A percentile compares a stretch with the other conserved stretches of the same genome.
phyloP scores from a whole-genome alignment of 23 tunicate species.

The Corella eumyota region DNA sequence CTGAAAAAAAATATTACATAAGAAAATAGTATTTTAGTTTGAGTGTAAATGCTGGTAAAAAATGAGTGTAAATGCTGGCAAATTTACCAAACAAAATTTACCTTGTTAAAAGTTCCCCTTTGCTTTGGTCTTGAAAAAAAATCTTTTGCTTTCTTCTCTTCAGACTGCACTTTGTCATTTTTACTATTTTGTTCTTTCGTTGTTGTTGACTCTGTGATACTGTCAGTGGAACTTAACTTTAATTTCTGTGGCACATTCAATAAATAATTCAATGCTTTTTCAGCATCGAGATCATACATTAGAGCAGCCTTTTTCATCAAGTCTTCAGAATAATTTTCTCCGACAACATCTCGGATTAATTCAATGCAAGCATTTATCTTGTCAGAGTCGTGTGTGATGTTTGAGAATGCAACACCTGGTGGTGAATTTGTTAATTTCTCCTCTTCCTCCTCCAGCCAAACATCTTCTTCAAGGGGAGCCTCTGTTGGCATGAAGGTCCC shows the following conservation, averaged over 20 bases:
- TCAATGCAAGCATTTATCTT: slow-evolving; percentile 7
- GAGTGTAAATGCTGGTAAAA: no score
- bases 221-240: no score
- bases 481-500: slow-evolving; percentile 76
- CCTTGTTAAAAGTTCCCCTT: no score
- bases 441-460: slow-evolving; percentile 14
- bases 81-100: no score
- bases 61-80: no score
- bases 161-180: no score
- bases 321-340: slow-evolving; percentile 36
- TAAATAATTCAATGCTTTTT: slow-evolving; percentile 50
- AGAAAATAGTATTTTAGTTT: no score
- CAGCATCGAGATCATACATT: slow-evolving; percentile 31
- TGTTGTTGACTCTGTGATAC: no score
- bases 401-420: neutral
- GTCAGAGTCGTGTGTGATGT: neutral
- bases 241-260: slow-evolving; percentile 4
- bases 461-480: slow-evolving; percentile 48
- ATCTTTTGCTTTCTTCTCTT: no score
- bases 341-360: slow-evolving; percentile 49
- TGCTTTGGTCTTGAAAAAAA: no score
- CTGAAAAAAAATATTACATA: no score
- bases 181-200: no score
- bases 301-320: slow-evolving; percentile 33
- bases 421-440: neutral